A percentile compares a stretch with the other conserved stretches of the same genome.
Evolutionary conservation across 2,888 invertebrate species (phyloP).

Genomic region (Hirtodrosophila trivittata): DNA sequence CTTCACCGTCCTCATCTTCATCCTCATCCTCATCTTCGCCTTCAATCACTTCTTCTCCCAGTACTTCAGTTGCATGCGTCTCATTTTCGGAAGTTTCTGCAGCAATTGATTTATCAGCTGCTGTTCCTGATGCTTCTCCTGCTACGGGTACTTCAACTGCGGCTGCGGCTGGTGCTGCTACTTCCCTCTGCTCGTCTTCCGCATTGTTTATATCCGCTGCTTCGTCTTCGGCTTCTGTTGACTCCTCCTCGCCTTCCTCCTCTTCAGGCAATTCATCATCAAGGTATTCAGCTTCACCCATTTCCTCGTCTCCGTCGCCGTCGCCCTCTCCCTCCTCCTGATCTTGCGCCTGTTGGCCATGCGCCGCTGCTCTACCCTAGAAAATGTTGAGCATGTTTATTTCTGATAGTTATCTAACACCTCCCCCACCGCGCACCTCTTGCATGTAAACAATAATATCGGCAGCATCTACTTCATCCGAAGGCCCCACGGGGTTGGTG

Average conservation of each 20-base stretch:
- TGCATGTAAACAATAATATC: conserved; percentile 47
- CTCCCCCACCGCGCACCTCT: conserved; percentile 51
- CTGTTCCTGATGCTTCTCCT: conserved; percentile 12
- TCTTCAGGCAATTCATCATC: too few species aligned
- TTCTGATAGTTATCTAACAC: conserved; percentile 21
- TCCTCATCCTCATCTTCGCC: conserved; percentile 30
- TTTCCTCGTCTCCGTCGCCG: conserved; percentile 33
- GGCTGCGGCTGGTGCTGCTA: conserved; percentile 8
- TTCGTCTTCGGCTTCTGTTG: conserved; percentile 14
- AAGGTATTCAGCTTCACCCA: conserved; percentile 62
- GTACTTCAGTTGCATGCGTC: conserved; percentile 19
- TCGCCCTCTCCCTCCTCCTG: conserved; percentile 9
- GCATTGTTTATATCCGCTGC: conserved; percentile 17
- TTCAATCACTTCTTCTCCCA: conserved; percentile 19
- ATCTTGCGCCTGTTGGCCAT: neutral
- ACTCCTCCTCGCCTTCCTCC: conserved; percentile 30
- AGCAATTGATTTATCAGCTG: conserved; percentile 15
- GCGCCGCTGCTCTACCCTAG: conserved; percentile 28
- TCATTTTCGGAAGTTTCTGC: conserved; percentile 8
- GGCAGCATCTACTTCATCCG: conserved; percentile 10
- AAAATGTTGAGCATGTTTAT: conserved; percentile 38
- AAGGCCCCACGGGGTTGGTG: conserved; percentile 13
- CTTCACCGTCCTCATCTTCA: conserved; percentile 51
- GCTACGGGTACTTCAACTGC: too few species aligned
- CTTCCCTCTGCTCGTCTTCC: conserved; percentile 18